Base-by-base conservation (phyloP, 92 coral and sea anemone species). In the Pocillopora grandis region DNA sequence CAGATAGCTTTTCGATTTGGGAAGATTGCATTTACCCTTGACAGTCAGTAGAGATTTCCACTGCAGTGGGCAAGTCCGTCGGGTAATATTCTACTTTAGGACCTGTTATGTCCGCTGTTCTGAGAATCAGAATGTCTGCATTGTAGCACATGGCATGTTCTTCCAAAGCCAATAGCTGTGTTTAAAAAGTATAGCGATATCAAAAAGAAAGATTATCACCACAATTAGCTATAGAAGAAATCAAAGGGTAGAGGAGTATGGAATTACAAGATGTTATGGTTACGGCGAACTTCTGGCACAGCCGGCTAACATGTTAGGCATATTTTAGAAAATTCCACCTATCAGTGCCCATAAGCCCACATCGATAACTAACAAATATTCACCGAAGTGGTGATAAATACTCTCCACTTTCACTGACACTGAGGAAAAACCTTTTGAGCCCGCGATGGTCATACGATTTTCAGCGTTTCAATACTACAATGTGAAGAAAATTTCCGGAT, bases 111-210 rank as follows among this genome's bases (percentile, higher is more conserved):
- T 65, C 23, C 3, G 42, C 49, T 65, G 72, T 63, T 42, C 63
- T 62, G 10, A 73, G 23, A 21, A 83, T 83, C 65, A 37, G 20
- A 61, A 83, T 65, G 19, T 83, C 86, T 27, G 80, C 80, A 20
- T 83, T 83, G 31, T 74, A 83, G 71, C 86, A 83, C 72, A 74
- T 62, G 63, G 58, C 59, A 55, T 83, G 86, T 31, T 83, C 86
- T 31, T 83, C 86, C 52, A 83, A 63, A 20, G 73, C 80, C 73
- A 73, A 21, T 14, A 83, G 78, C 86, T 83, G 76, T 5, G 65
- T 58, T 13, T 61, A 9, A 55, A n/a, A 49, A 27, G 62, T 74
- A 42, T 42, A 42, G 78, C 19, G 61, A 68, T 33, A 36, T 15
- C 8, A 20, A 33, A 70, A 33, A 70, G 15, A 10, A 15, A 67